These are phyloP conservation scores for Chloebia gouldiae DNA, from an alignment of 2,113 vertebrate genomes.

Conservation along the genomic window DNA sequence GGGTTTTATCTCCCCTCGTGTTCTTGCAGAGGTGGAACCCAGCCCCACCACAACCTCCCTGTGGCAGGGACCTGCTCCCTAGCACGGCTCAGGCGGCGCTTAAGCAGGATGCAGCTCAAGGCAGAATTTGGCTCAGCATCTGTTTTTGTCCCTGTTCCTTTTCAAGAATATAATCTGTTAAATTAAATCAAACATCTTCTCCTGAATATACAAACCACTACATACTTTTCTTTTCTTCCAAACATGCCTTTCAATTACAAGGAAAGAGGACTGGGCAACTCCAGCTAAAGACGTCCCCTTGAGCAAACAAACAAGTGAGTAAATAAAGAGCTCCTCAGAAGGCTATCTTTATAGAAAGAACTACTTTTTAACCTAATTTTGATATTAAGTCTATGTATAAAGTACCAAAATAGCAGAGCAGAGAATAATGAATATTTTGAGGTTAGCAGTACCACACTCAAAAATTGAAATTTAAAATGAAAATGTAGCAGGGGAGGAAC, in stretches of 20 bases:
- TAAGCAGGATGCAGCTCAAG: not conserved
- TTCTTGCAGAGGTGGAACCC: not conserved
- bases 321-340: not conserved
- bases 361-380: not conserved
- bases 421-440: not conserved
- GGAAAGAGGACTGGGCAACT: not conserved
- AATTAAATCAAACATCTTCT: slow-evolving; percentile 11
- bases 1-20: not conserved
- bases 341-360: not conserved
- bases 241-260: not conserved
- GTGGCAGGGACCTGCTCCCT: not conserved
- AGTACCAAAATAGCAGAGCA: not conserved
- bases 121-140: not conserved
- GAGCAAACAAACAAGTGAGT: not conserved
- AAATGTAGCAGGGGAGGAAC: not conserved
- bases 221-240: not conserved
- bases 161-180: slow-evolving; percentile 14
- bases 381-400: not conserved
- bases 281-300: not conserved
- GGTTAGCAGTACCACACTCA: not conserved
- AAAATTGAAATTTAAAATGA: not conserved
- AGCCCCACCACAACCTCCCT: not conserved
- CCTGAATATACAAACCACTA: not conserved
- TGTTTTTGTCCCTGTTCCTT: not conserved
- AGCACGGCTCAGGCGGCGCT: fast-evolving